Evolutionary conservation across 2,113 vertebrate species (phyloP), one percentile per base, ranked within the genome.

Genomic region (Poeciliopsis retropinna): DNA sequence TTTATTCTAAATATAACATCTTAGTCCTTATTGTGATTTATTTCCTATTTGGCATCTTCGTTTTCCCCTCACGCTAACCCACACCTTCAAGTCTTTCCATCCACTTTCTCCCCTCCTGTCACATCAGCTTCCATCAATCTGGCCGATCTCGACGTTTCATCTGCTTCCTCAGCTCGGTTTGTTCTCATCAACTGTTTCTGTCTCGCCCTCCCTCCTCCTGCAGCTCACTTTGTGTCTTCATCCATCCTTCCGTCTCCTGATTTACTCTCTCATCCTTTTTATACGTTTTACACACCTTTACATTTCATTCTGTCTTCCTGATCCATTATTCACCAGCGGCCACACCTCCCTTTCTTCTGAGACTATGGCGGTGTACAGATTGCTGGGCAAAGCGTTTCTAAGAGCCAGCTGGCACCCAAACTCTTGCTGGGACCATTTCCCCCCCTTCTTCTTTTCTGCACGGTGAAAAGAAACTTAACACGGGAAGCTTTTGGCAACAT

Each of bases 351-450:
- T 69, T 30, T 31, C 15, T 27, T 51, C 14, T 51, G 17, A 4
- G 60, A 64, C 54, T 72, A 31, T 14, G 64, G 5, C 29, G 28
- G 68, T 60, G 27, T 28, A 78, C 22, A 64, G 75, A 71, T 63
- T 77, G 85, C 81, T 27, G 44, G 72, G 64, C 72, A 2, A 85
- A 84, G 87, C 86, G 62, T 75, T 86, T 85, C 86, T 82, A 78
- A 72, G 65, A 51, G 86, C 85, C 88, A 88, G 88, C 75, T 89
- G 89, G 85, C 88, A 81, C 64, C 69, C 3, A 78, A 84, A 81
- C 70, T 73, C 79, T 51, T 17, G 37, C 64, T 81, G 82, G 82
- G 78, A 73, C 81, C 70, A 69, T 68, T 82, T 82, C n/a, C n/a
- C 3, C 30, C 30, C 31, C 19, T 44, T 47, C 44, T 47, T 54